Evolutionary conservation across 1,140 invertebrate species (phyloP).

Genomic region (Lepidurus couesii): DNA sequence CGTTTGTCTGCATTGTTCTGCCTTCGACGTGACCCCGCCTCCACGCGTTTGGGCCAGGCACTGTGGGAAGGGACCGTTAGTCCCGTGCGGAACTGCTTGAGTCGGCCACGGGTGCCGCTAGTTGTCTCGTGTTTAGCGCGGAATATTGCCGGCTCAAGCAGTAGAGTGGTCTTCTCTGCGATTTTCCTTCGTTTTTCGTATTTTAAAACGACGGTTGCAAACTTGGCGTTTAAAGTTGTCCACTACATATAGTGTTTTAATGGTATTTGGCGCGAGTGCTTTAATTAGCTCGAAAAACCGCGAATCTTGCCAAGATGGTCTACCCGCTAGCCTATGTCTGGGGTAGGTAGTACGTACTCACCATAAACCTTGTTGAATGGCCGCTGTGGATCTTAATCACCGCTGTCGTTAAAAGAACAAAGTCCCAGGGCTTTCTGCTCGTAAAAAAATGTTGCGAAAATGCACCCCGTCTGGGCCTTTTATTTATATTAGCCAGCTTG

Average conservation of each 20-base stretch:
- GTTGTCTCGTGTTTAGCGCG: no score
- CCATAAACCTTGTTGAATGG: background rate
- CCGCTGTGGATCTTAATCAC: background rate
- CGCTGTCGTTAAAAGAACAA: background rate
- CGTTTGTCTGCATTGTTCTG: no score
- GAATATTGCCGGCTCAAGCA: no score
- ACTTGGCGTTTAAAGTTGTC: no score
- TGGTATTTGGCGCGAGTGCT: background rate
- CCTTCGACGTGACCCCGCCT: no score
- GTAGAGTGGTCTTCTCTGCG: no score
- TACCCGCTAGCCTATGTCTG: background rate
- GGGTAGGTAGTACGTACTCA: background rate
- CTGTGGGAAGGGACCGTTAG: no score
- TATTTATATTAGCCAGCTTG: background rate
- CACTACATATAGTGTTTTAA: background rate
- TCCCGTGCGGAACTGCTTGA: no score
- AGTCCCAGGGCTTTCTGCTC: background rate
- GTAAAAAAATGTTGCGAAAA: conserved; percentile 6
- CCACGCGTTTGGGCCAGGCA: no score
- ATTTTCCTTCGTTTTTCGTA: no score
- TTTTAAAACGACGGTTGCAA: no score
- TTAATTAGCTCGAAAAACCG: background rate
- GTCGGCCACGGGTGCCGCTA: no score
- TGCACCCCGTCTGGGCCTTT: background rate
- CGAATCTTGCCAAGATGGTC: background rate